A percentile compares a stretch with the other conserved stretches of the same genome.
Conservation (phyloP, 2,113 vertebrate species). For the Ahaetulla prasina region DNA sequence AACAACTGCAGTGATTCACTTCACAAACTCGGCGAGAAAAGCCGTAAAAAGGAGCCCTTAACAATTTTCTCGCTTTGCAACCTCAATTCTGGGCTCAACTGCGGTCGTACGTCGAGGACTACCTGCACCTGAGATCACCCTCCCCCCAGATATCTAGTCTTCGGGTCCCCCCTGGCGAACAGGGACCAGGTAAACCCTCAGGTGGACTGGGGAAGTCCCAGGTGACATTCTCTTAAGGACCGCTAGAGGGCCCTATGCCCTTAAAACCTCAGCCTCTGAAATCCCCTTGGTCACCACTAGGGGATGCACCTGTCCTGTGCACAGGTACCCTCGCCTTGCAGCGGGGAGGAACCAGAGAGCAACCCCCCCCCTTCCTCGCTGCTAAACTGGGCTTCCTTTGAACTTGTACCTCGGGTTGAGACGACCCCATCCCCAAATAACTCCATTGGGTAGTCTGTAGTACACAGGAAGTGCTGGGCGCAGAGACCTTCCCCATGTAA, state of each 20-base stretch:
- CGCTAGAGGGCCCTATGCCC: not conserved
- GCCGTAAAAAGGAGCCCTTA: no score
- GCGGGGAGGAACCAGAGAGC: no score
- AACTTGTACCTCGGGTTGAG: not conserved
- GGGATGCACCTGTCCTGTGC: not conserved
- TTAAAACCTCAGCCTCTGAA: not conserved
- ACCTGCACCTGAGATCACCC: not conserved
- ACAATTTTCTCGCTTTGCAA: no score
- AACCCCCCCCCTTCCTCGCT: not conserved
- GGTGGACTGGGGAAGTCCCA: not conserved
- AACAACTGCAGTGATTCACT: no score
- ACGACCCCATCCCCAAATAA: not conserved
- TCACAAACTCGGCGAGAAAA: no score
- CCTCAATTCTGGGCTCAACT: no score
- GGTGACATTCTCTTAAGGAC: not conserved
- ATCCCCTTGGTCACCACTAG: not conserved
- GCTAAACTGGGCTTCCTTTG: not conserved
- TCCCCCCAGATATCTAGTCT: not conserved
- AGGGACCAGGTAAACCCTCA: not conserved
- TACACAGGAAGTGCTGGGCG: not conserved
- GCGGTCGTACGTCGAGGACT: no score
- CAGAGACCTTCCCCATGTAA: not conserved
- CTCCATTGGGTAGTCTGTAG: not conserved
- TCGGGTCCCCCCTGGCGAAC: not conserved
- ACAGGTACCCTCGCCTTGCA: no score